Base-by-base conservation (phyloP, 2,797 vertebrate genomes). In the Streptopelia turtur region DNA sequence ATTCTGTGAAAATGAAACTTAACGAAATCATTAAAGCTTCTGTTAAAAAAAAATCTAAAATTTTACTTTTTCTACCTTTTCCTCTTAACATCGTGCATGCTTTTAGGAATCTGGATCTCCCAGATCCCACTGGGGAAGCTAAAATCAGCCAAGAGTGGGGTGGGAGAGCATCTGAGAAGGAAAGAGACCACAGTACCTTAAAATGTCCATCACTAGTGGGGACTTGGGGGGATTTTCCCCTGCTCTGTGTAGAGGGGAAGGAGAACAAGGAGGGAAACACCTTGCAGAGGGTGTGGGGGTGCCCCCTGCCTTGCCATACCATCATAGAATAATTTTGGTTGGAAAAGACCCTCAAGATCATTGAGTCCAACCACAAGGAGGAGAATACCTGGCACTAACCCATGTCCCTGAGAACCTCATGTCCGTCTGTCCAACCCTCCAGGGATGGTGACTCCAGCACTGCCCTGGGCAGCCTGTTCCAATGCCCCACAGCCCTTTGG, bases 131-230 rank as follows among this genome's bases (percentile, higher is more conserved):
- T 4, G 5, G 16, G 20, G 39, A 90, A 55, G 17, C 23, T 43
- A n/a, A 89, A 83, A 72, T 35, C 60, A 49, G 39, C 39, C 43
- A 49, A 41, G 13, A 47, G 7, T 3, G 3, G 16, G 16, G 4
- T 18, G 12, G 55, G 25, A 78, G 22, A 82, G 16, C 31, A 76
- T 33, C 25, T 24, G 33, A 59, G 24, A 7, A 16, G 75, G 66
- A 69, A 61, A 37, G 21, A 16, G 16, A 35, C 7, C 4, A 6
- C 2, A 1, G 5, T 27, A 3, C 9, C 25, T 74, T 53, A 27
- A 85, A 43, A 6, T 1, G 3, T 24, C 10, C 23, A 16, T 18
- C 9, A 4, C 20, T 59, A 28, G 4, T 0, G 5, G 20, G 24
- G 37, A 2, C 2, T 27, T 43, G 7, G 28, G 8, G 11, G 14